These are phyloP conservation scores for Phyllopteryx taeniolatus DNA, from an alignment of 2,113 vertebrate genomes.

Conservation along the genomic window DNA sequence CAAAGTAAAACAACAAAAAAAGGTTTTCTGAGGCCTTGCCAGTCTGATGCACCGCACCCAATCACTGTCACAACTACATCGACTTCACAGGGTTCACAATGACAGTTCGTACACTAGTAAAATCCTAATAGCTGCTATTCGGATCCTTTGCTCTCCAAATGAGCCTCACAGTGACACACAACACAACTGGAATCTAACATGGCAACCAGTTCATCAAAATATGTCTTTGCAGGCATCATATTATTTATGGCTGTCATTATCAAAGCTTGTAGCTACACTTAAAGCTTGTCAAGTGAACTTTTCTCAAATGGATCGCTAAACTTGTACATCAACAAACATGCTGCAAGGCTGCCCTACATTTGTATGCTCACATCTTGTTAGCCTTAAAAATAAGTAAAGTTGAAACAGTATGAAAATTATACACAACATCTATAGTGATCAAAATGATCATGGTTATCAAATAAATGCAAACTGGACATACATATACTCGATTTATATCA, in stretches of 20 bases:
- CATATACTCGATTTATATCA: too few relatives aligned
- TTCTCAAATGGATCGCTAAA: not conserved
- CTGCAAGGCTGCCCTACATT: not conserved
- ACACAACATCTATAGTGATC: too few relatives aligned
- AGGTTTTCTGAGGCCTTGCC: not conserved
- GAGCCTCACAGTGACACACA: not conserved
- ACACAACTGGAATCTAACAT: conserved; percentile 1
- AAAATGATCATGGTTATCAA: too few relatives aligned
- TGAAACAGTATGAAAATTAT: too few relatives aligned
- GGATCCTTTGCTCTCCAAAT: conserved; percentile 4
- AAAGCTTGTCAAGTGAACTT: not conserved
- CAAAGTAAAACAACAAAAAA: not conserved
- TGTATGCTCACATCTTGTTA: not conserved
- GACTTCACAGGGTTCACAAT: conserved; percentile 1
- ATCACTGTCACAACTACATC: conserved; percentile 7
- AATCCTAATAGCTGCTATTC: not conserved
- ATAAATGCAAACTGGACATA: too few relatives aligned
- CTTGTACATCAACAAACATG: not conserved
- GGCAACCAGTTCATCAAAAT: not conserved
- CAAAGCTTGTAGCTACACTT: not conserved
- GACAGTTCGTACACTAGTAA: conserved; percentile 7
- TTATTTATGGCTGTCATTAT: conserved; percentile 2
- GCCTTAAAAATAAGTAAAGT: not conserved
- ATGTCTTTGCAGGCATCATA: not conserved
- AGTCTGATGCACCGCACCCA: conserved; percentile 6